Base-by-base conservation (phyloP, 2,888 invertebrate genomes). In the Coleophora flavipennella region DNA sequence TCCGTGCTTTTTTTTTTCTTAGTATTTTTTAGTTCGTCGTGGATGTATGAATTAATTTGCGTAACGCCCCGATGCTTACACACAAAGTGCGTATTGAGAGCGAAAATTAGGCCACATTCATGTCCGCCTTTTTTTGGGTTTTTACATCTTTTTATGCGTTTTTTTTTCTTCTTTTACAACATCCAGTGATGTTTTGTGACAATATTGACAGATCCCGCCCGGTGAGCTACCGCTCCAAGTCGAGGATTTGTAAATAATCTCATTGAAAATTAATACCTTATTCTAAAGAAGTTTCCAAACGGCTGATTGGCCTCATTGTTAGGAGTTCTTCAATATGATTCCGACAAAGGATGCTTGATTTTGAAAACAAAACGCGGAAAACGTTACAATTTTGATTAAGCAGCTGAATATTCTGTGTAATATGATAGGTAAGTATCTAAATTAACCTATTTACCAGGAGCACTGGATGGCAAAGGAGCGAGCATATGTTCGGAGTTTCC, bases 31-130 rank as follows among this genome's bases (percentile, higher is more conserved):
- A 41, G 45, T 57, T 46, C 50, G 54, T 59, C 50, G 54, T 59
- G 50, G 51, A 66, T 55, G 55, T 75, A 71, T 72, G 76, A 74
- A 79, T 78, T 83, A 83, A 81, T 84, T 80, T 77, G 74, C 69
- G 57, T 54, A 64, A 80, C 84, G 84, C 84, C 84, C 73, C 66
- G 62, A 77, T 81, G 80, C 78, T 78, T 77, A 73, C 71, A 65
- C 62, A 79, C 56, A 83, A 74, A 74, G 73, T 72, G 67, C 43
- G 71, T 67, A 78, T 80, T 75, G 80, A 81, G 71, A 76, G 67
- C 70, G 72, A 80, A 84, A 83, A 84, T 84, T 83, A 84, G 83
- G 62, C 74, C 66, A 75, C 76, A 84, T 84, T 83, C 78, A 79
- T 56, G 45, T 33, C 38, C 20, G 20, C 20, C 49, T 50, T 58